A percentile compares a stretch with the other conserved stretches of the same genome.
These are phyloP conservation scores for Dugesia japonica DNA, from an alignment of 2,888 invertebrate genomes.

Conservation along the genomic window DNA sequence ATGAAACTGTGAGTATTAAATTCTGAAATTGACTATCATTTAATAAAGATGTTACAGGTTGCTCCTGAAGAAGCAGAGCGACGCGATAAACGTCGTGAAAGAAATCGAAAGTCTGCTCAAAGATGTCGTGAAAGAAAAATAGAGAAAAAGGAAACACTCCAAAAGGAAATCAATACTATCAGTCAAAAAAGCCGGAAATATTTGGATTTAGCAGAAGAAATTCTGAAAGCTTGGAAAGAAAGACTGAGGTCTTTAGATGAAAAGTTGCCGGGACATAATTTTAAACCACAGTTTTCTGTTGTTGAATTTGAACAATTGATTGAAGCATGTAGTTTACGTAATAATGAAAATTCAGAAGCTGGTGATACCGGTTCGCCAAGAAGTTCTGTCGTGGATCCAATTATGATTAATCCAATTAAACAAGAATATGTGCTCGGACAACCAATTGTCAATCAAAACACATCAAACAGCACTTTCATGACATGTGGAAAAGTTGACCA, in stretches of 20 bases:
- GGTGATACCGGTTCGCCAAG: neutral
- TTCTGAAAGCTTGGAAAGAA: neutral
- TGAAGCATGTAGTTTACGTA: neutral
- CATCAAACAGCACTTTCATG: neutral
- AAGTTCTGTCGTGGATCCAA: neutral
- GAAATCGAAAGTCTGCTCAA: conserved; percentile 28
- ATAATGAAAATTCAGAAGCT: neutral
- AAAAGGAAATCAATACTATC: conserved; percentile 25
- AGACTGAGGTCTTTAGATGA: neutral
- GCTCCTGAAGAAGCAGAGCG: conserved; percentile 30
- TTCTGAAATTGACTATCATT: neutral
- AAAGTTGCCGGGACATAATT: neutral
- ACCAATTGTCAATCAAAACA: neutral
- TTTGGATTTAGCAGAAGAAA: neutral
- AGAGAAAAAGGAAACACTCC: conserved; percentile 26
- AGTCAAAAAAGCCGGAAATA: conserved; percentile 11
- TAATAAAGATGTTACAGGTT: conserved; percentile 8
- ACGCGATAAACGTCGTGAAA: conserved; percentile 27
- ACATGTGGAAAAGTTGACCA: neutral
- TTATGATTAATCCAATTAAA: neutral
- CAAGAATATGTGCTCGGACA: neutral
- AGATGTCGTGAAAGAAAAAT: conserved; percentile 29
- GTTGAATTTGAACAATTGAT: conserved; percentile 2
- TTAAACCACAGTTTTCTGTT: neutral
- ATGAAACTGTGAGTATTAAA: conserved; percentile 25